phyloP scores from a whole-genome alignment of 2,888 invertebrate genomes.

The Agonopterix arenella region DNA sequence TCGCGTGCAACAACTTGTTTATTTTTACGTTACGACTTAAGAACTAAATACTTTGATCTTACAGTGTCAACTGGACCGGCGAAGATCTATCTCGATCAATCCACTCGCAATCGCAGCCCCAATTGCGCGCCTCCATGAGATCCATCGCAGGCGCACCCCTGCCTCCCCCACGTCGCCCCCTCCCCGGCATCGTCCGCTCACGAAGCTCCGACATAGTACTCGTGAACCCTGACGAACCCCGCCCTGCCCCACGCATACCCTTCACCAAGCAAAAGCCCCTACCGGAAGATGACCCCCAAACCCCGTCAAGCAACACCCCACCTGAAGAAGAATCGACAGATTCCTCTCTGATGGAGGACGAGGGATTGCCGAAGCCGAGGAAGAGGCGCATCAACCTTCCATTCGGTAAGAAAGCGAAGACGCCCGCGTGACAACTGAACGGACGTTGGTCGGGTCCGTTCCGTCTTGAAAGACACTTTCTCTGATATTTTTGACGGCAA shows the following conservation, averaged over 20 bases:
- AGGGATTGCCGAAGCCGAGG: constrained; percentile 67
- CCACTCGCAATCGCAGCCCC: constrained; percentile 51
- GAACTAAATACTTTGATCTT: constrained; percentile 4
- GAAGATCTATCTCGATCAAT: constrained; percentile 51
- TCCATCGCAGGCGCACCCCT: constrained; percentile 19
- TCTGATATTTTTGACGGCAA: not conserved
- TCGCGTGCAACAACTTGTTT: too few relatives aligned
- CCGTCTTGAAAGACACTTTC: not conserved
- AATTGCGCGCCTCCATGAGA: constrained; percentile 43
- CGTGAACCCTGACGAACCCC: constrained; percentile 31
- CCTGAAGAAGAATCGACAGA: constrained; percentile 84
- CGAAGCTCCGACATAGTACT: constrained; percentile 46
- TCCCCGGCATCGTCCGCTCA: constrained; percentile 34
- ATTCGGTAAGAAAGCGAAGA: constrained; percentile 78
- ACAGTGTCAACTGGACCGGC: constrained; percentile 65
- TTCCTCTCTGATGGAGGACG: constrained; percentile 82
- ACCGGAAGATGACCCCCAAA: constrained; percentile 34
- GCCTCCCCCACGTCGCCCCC: constrained; percentile 28
- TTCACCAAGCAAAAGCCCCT: constrained; percentile 34
- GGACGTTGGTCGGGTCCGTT: constrained; percentile 4
- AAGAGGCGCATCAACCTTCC: constrained; percentile 80
- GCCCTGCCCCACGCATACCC: constrained; percentile 36
- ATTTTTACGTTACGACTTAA: too few relatives aligned
- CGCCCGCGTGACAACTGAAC: constrained; percentile 57
- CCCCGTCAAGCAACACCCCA: constrained; percentile 53